These are phyloP conservation scores for Acrocyrtus sp. DNA, from an alignment of 2,888 invertebrate genomes.

Conservation along the genomic window DNA sequence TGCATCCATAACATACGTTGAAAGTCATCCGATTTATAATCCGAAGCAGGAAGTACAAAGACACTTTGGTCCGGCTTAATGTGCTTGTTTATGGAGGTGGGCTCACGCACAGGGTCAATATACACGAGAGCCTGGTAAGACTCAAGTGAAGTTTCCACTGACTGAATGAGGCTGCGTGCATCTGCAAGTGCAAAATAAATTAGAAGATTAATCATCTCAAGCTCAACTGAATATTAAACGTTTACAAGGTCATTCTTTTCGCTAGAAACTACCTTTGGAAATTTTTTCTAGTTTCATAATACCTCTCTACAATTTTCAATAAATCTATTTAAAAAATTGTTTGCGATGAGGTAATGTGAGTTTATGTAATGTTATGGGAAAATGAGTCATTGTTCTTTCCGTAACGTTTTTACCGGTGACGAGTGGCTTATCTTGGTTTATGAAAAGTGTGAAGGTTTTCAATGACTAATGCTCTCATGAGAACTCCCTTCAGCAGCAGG, in stretches of 20 bases:
- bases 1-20: slow-evolving; percentile 19
- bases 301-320: no score
- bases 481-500: not conserved
- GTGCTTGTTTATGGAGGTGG: slow-evolving; percentile 35
- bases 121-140: slow-evolving; percentile 32
- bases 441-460: not conserved
- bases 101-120: slow-evolving; percentile 41
- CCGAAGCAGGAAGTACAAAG: slow-evolving; percentile 42
- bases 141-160: slow-evolving; percentile 17
- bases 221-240: not conserved
- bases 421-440: not conserved
- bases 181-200: slow-evolving; percentile 19
- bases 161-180: slow-evolving; percentile 32
- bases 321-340: no score
- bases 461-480: no score
- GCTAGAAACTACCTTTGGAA: not conserved
- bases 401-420: not conserved
- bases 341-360: no score
- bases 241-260: not conserved
- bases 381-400: not conserved
- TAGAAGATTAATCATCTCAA: not conserved
- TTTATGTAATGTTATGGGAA: no score
- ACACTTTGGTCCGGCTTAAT: slow-evolving; percentile 34
- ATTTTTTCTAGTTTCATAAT: no score
- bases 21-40: slow-evolving; percentile 32